Percentiles rank a stretch among this genome's conserved stretches.
These are phyloP conservation scores for Entelurus aequoreus DNA, from an alignment of 2,113 vertebrate genomes.

Conservation along the genomic window DNA sequence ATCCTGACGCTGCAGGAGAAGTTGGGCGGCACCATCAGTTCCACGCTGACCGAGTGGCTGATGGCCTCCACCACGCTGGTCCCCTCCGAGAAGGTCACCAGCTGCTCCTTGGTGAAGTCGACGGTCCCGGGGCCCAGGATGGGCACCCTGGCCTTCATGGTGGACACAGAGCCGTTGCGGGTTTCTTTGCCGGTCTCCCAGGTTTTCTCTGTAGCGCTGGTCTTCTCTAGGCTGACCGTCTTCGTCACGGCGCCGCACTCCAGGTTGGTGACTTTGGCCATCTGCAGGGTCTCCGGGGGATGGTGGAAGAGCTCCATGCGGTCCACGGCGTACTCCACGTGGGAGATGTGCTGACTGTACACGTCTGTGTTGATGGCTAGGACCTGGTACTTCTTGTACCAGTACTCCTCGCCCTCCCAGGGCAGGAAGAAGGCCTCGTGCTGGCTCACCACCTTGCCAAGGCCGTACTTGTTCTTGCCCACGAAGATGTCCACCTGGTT, in stretches of 20 bases:
- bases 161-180: constrained; percentile 55
- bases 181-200: constrained; percentile 68
- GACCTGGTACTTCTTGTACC: constrained; percentile 72
- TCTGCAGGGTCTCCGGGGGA: constrained; percentile 64
- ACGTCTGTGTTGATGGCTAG: constrained; percentile 61
- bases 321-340: constrained; percentile 64
- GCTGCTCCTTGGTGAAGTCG: constrained; percentile 66
- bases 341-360: constrained; percentile 69
- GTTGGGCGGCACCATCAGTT: constrained; percentile 62
- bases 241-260: constrained; percentile 63
- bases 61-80: constrained; percentile 57
- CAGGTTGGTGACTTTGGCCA: constrained; percentile 65
- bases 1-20: constrained; percentile 65
- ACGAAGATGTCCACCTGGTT: constrained; percentile 52
- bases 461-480: constrained; percentile 73
- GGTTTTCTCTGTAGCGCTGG: constrained; percentile 49
- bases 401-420: constrained; percentile 71
- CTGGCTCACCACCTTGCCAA: constrained; percentile 61
- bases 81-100: constrained; percentile 60
- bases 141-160: constrained; percentile 67
- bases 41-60: constrained; percentile 54
- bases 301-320: constrained; percentile 63
- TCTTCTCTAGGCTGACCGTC: constrained; percentile 63
- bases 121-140: constrained; percentile 52
- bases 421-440: constrained; percentile 73